Evolutionary conservation across 2,888 invertebrate species (phyloP).

Genomic region (Hermodice carunculata): DNA sequence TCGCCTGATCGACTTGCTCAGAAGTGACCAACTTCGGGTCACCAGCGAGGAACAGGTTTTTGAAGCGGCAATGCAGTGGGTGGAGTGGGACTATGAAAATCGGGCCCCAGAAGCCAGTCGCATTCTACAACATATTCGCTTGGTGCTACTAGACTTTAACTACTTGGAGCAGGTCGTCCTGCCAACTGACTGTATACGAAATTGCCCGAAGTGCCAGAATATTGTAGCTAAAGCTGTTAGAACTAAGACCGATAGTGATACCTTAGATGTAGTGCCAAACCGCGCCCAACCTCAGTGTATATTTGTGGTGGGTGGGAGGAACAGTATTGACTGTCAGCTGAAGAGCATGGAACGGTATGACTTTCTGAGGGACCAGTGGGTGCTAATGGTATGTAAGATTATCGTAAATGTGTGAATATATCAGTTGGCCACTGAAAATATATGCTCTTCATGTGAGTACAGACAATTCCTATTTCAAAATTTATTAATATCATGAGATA

Average conservation of each 20-base stretch:
- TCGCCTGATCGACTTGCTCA: conserved; percentile 52
- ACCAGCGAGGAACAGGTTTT: conserved; percentile 60
- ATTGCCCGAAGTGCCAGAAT: conserved; percentile 63
- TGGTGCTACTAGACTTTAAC: conserved; percentile 57
- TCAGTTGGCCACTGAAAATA: no score
- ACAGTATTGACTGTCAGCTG: conserved; percentile 63
- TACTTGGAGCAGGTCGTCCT: conserved; percentile 62
- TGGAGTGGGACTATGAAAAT: conserved; percentile 52
- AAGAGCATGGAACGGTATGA: conserved; percentile 65
- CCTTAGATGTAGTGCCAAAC: conserved; percentile 51
- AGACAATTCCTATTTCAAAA: no score
- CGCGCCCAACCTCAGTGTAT: conserved; percentile 64
- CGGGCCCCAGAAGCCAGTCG: conserved; percentile 49
- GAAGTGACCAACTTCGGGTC: conserved; percentile 63
- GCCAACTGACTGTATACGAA: conserved; percentile 59
- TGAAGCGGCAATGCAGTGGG: conserved; percentile 61
- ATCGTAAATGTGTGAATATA: neutral
- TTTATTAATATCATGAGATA: no score
- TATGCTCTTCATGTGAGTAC: no score
- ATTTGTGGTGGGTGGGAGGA: conserved; percentile 66
- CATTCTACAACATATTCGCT: conserved; percentile 58
- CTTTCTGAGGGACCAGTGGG: conserved; percentile 63
- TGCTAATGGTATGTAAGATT: conserved; percentile 60
- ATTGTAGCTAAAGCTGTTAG: conserved; percentile 60
- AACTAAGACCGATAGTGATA: conserved; percentile 54